phyloP scores from a whole-genome alignment of 1,140 invertebrate species.

The Aphelinus certus region DNA sequence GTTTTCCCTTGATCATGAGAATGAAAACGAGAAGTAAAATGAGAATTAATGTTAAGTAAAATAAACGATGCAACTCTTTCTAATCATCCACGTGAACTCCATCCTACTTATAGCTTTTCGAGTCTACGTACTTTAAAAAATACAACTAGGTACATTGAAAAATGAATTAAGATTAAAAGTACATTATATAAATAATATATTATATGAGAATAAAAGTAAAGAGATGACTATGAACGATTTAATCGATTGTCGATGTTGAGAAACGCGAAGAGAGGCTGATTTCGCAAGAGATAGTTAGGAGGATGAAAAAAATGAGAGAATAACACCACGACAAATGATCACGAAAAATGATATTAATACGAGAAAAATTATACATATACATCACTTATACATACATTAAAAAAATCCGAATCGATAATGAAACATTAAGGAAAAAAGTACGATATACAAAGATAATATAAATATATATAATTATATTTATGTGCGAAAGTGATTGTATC shows the following conservation, averaged over 20 bases:
- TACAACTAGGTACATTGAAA: slow-evolving; percentile 26
- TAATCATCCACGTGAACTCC: slow-evolving; percentile 35
- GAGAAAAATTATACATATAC: slow-evolving; percentile 50
- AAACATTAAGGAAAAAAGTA: slow-evolving; percentile 46
- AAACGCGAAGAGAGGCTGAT: neutral
- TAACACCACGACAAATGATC: slow-evolving; percentile 18
- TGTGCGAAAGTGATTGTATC: slow-evolving; percentile 38
- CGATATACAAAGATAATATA: slow-evolving; percentile 42
- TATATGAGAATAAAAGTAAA: slow-evolving; percentile 26
- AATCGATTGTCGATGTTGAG: slow-evolving; percentile 14
- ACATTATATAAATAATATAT: slow-evolving; percentile 39
- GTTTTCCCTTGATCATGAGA: too few species aligned
- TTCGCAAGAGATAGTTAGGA: slow-evolving; percentile 1
- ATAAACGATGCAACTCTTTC: slow-evolving; percentile 9
- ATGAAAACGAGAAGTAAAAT: too few species aligned
- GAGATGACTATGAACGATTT: slow-evolving; percentile 19
- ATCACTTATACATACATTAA: slow-evolving; percentile 53
- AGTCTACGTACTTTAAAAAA: slow-evolving; percentile 60
- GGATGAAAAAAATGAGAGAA: slow-evolving; percentile 11
- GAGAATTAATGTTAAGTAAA: neutral
- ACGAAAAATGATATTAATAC: slow-evolving; percentile 18
- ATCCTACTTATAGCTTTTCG: slow-evolving; percentile 52
- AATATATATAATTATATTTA: slow-evolving; percentile 49
- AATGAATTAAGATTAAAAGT: slow-evolving; percentile 17
- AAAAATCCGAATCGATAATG: slow-evolving; percentile 49